These are phyloP conservation scores for Rhopalosiphum padi DNA, from an alignment of 1,140 invertebrate species.

Conservation along the genomic window DNA sequence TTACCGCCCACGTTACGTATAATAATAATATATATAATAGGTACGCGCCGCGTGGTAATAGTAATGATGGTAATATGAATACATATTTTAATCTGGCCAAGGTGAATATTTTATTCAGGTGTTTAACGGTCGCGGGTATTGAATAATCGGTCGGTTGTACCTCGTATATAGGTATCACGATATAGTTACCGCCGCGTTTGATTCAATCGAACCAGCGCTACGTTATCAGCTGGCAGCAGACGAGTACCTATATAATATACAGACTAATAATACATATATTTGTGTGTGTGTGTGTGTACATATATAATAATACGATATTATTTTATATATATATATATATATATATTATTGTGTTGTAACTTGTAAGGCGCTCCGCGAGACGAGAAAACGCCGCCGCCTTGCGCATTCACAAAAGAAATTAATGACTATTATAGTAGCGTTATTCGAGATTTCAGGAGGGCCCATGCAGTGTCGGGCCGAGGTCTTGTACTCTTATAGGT, in stretches of 20 bases:
- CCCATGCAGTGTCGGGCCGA: not conserved
- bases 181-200: not conserved
- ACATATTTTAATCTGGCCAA: not conserved
- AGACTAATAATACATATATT: not conserved
- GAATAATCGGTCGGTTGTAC: not conserved
- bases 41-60: not conserved
- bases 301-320: not conserved
- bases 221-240: not conserved
- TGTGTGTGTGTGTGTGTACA: too few species aligned
- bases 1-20: slow-evolving; percentile 27
- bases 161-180: not conserved
- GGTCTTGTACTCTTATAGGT: too few species aligned
- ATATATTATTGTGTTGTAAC: not conserved
- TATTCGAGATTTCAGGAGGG: not conserved
- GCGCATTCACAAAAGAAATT: slow-evolving; percentile 23
- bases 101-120: not conserved
- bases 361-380: not conserved
- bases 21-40: not conserved
- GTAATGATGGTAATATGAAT: not conserved
- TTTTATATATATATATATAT: not conserved
- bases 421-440: not conserved
- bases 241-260: not conserved
- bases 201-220: not conserved
- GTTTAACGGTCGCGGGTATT: slow-evolving; percentile 7
- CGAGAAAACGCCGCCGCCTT: not conserved